These are phyloP conservation scores for Saguinus midas DNA, from an alignment of 2,113 vertebrate genomes.

Conservation along the genomic window DNA sequence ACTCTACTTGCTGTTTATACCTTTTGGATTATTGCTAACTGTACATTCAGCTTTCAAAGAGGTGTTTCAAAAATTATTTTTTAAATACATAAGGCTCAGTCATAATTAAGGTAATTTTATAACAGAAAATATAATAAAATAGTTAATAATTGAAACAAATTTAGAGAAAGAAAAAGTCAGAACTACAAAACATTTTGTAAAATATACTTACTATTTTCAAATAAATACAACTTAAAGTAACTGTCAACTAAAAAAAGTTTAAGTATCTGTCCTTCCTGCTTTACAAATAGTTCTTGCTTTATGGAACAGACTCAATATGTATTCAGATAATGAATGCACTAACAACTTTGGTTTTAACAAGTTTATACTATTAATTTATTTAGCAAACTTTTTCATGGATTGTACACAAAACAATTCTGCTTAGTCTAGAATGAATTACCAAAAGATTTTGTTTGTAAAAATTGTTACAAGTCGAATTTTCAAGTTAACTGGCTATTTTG, in stretches of 20 bases:
- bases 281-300: not conserved
- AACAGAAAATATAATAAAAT: not conserved
- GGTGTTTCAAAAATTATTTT: not conserved
- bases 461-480: not conserved
- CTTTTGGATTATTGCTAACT: not conserved
- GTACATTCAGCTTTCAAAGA: not conserved
- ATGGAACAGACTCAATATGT: not conserved
- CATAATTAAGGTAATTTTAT: not conserved
- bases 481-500: not conserved
- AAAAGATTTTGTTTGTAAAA: not conserved
- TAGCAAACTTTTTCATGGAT: not conserved
- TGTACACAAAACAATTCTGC: not conserved
- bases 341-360: not conserved
- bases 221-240: not conserved
- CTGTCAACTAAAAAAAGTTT: not conserved
- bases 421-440: not conserved
- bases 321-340: not conserved
- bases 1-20: not conserved
- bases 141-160: not conserved
- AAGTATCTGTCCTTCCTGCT: not conserved
- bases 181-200: not conserved
- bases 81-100: not conserved
- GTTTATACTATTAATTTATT: not conserved
- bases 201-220: not conserved
- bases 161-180: not conserved